These are phyloP conservation scores for Rotaria socialis DNA, from an alignment of 2,888 invertebrate species.

Conservation along the genomic window DNA sequence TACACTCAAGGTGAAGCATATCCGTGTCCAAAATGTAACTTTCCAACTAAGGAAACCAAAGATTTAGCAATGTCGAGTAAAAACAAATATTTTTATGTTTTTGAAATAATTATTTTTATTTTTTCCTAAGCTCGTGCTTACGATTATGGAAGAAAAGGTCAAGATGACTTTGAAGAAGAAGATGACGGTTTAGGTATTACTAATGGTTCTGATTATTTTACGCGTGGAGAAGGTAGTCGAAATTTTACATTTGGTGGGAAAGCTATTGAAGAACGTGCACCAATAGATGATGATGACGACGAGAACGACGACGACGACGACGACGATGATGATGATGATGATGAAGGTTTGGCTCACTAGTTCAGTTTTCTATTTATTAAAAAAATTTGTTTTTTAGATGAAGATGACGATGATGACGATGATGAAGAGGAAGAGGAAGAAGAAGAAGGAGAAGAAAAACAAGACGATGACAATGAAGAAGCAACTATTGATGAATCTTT, in stretches of 20 bases:
- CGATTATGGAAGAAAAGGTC: conserved; percentile 20
- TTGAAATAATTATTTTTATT: not conserved
- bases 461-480: not conserved
- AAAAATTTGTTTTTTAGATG: not conserved
- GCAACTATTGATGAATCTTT: not conserved
- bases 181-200: not conserved
- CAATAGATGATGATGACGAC: not conserved
- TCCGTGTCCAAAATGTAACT: conserved; percentile 89
- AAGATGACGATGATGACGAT: not conserved
- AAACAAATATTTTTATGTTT: not conserved
- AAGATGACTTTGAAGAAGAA: not conserved
- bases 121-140: conserved; percentile 8
- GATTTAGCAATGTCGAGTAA: conserved; percentile 68
- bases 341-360: not conserved
- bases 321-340: not conserved
- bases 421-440: not conserved
- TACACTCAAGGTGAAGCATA: conserved; percentile 76
- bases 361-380: not conserved
- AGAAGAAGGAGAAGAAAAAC: not conserved
- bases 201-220: conserved; percentile 21
- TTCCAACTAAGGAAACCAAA: conserved; percentile 83
- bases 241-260: conserved; percentile 8
- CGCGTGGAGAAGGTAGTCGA: conserved; percentile 12
- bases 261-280: not conserved
- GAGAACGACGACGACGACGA: not conserved